A percentile compares a stretch with the other conserved stretches of the same genome.
Evolutionary conservation across 2,113 vertebrate genomes (phyloP).

Genomic region (Rousettus leschenaultii): DNA sequence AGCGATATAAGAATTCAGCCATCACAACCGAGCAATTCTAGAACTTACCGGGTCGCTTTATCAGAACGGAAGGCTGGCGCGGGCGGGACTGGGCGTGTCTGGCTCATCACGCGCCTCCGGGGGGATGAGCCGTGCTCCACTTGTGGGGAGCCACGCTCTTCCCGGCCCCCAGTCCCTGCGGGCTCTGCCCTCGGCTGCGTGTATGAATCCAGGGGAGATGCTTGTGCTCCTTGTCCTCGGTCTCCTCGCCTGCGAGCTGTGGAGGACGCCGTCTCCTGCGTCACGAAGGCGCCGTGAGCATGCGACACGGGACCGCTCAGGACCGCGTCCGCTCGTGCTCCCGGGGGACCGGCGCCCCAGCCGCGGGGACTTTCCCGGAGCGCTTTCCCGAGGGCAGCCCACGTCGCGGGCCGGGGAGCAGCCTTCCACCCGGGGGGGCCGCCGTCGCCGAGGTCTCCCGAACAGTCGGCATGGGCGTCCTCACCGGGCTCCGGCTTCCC

Average conservation of each 20-base stretch:
- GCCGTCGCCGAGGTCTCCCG: too few species aligned
- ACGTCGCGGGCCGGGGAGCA: not conserved
- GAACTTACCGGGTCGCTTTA: not conserved
- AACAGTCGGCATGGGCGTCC: too few species aligned
- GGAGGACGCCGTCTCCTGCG: not conserved
- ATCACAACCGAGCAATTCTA: not conserved
- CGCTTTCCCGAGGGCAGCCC: not conserved
- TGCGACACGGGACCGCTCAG: not conserved
- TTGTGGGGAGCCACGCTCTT: not conserved
- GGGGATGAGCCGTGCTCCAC: accelerated
- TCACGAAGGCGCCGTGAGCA: not conserved
- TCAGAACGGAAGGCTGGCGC: not conserved
- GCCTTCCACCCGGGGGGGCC: not conserved
- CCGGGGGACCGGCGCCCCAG: accelerated
- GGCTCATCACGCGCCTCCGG: not conserved
- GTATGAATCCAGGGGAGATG: not conserved
- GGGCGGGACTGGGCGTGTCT: not conserved
- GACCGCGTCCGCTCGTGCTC: not conserved
- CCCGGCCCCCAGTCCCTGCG: too few species aligned
- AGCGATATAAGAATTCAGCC: not conserved
- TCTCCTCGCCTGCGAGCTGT: not conserved
- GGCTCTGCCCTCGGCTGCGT: not conserved
- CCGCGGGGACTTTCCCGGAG: not conserved
- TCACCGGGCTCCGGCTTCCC: not conserved
- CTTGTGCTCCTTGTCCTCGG: accelerated